Evolutionary conservation across 92 coral and sea anemone genomes (phyloP).

Genomic region (Paramuricea clavata): DNA sequence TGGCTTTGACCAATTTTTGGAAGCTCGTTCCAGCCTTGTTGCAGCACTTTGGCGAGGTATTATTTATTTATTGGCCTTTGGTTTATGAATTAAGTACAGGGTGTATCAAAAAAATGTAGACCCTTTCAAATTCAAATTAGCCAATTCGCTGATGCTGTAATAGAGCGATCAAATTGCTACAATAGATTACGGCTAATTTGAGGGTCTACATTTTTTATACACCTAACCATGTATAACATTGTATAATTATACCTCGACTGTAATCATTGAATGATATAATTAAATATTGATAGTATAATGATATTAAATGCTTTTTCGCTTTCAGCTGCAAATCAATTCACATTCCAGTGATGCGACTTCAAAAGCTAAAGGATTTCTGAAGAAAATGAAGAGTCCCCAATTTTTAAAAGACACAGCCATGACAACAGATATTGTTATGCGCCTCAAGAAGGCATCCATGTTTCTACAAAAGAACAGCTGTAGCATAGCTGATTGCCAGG

Average conservation of each 20-base stretch:
- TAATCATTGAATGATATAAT: too few relatives aligned
- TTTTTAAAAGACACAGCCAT: background rate
- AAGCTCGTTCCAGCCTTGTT: background rate
- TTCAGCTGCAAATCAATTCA: slow-evolving; percentile 13
- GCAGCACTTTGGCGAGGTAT: too few relatives aligned
- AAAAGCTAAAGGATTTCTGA: slow-evolving; percentile 2
- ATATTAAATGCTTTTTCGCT: background rate
- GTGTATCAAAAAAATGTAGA: too few relatives aligned
- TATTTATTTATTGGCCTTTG: too few relatives aligned
- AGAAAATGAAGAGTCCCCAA: background rate
- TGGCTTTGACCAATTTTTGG: slow-evolving; percentile 13
- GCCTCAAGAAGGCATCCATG: slow-evolving; percentile 2
- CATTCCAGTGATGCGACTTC: slow-evolving; percentile 15
- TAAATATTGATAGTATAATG: background rate
- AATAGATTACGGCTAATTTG: too few relatives aligned
- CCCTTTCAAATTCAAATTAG: too few relatives aligned
- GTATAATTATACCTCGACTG: too few relatives aligned
- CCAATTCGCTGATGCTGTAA: too few relatives aligned
- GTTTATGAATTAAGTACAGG: too few relatives aligned
- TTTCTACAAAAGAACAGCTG: slow-evolving; percentile 14
- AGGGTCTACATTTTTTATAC: too few relatives aligned
- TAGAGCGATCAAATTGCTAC: too few relatives aligned
- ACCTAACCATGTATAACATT: too few relatives aligned
- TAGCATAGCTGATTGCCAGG: slow-evolving; percentile 14
- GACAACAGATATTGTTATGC: slow-evolving; percentile 7